Evolutionary conservation across 2,797 vertebrate genomes (phyloP).

Genomic region (Melanotaenia maccullochi): DNA sequence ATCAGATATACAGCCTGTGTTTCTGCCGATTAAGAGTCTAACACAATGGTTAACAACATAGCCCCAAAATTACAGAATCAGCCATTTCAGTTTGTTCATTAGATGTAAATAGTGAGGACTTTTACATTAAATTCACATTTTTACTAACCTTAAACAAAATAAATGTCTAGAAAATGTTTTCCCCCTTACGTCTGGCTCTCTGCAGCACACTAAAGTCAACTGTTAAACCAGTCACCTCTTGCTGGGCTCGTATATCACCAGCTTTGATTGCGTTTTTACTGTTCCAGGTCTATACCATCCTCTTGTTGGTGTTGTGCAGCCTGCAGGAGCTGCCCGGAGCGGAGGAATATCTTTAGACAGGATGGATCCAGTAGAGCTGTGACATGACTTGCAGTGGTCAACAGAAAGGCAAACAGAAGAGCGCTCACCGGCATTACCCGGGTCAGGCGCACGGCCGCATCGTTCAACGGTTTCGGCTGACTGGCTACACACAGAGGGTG

Average conservation of each 20-base stretch:
- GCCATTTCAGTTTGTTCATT: too few relatives aligned
- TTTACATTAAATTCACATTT: too few relatives aligned
- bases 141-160: too few relatives aligned
- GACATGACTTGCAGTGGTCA: constrained; percentile 79
- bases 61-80: too few relatives aligned
- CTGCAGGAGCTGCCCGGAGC: constrained; percentile 31
- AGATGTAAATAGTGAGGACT: too few relatives aligned
- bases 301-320: constrained; percentile 19
- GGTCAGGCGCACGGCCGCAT: background rate
- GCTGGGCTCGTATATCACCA: background rate
- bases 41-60: too few relatives aligned
- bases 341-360: constrained; percentile 76
- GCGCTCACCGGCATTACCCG: constrained; percentile 30
- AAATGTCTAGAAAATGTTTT: too few relatives aligned
- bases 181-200: too few relatives aligned
- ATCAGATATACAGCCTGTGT: background rate
- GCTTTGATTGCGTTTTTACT: background rate
- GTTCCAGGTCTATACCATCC: background rate
- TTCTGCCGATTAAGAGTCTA: too few relatives aligned
- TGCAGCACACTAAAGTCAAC: background rate
- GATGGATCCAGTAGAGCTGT: constrained; percentile 68
- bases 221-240: background rate
- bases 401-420: constrained; percentile 56
- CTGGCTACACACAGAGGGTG: background rate
- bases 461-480: background rate